A percentile compares a stretch with the other conserved stretches of the same genome.
Conservation (phyloP, 2,113 vertebrate species). For the Chrysemys picta region DNA sequence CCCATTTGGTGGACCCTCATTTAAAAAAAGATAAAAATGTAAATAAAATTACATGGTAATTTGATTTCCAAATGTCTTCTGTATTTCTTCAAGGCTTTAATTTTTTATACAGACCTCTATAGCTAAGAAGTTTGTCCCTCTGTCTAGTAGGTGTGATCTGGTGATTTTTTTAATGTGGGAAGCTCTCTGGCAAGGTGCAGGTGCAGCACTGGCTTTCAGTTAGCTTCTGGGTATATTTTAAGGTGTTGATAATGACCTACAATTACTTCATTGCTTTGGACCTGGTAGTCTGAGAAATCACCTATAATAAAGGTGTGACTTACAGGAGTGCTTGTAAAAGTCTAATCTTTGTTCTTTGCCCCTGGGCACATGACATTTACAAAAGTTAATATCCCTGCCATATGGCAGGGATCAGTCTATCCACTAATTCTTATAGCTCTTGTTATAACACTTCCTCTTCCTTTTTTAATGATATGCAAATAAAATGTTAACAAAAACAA, state of each 20-base stretch:
- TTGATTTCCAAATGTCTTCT: background rate
- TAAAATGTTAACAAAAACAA: background rate
- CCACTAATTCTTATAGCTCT: background rate
- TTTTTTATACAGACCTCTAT: background rate
- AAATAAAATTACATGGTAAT: background rate
- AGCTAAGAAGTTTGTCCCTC: background rate
- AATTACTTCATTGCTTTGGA: background rate
- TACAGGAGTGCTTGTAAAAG: background rate
- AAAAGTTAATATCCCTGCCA: background rate
- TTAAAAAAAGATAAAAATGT: background rate
- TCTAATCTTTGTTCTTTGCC: background rate
- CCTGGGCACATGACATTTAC: background rate
- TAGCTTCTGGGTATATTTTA: background rate
- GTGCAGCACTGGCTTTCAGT: background rate
- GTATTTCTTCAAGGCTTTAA: background rate
- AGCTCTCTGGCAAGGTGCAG: background rate
- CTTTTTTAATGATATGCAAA: background rate
- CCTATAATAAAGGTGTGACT: background rate
- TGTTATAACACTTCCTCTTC: background rate
- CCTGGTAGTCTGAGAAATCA: background rate
- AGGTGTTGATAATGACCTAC: background rate
- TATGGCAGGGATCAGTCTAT: background rate
- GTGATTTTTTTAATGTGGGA: background rate
- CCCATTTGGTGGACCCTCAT: background rate
- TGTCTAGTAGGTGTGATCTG: background rate